Conservation (phyloP, 2,797 vertebrate genomes). For the Staurois parvus region DNA sequence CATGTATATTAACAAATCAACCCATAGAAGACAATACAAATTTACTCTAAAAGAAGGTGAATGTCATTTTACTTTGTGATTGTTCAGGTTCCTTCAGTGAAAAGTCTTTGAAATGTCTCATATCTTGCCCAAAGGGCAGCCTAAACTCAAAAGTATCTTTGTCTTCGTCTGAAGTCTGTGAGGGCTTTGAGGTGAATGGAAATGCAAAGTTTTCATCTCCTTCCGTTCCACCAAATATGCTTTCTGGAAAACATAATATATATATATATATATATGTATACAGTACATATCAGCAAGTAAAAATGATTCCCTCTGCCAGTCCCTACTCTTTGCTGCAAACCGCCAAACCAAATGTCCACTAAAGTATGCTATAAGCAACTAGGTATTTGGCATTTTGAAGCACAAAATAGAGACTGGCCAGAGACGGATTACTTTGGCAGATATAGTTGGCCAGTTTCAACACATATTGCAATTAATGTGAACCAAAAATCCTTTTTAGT, state of each 20-base stretch:
- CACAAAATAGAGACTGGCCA: too few species aligned
- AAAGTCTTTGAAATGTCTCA: conserved; percentile 69
- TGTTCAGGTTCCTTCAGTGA: conserved; percentile 73
- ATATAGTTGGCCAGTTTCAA: too few species aligned
- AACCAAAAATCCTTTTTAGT: too few species aligned
- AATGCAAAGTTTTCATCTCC: conserved; percentile 76
- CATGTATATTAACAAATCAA: background rate
- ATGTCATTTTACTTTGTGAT: conserved; percentile 72
- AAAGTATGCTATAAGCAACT: too few species aligned
- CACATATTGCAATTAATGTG: too few species aligned
- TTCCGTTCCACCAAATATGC: conserved; percentile 77
- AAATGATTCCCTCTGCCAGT: too few species aligned
- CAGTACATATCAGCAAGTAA: too few species aligned
- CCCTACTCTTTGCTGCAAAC: too few species aligned
- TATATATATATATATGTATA: too few species aligned
- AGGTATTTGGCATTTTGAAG: too few species aligned
- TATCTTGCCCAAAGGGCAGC: conserved; percentile 78
- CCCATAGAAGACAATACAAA: background rate
- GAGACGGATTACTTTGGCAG: too few species aligned
- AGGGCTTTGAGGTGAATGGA: conserved; percentile 72
- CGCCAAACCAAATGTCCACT: too few species aligned
- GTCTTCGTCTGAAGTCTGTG: conserved; percentile 73
- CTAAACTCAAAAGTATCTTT: conserved; percentile 78
- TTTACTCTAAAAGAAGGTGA: conserved; percentile 74
- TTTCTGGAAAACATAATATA: conserved; percentile 68